A percentile compares a stretch with the other conserved stretches of the same genome.
phyloP scores from a whole-genome alignment of 2,113 vertebrate species.

The Nestor notabilis region DNA sequence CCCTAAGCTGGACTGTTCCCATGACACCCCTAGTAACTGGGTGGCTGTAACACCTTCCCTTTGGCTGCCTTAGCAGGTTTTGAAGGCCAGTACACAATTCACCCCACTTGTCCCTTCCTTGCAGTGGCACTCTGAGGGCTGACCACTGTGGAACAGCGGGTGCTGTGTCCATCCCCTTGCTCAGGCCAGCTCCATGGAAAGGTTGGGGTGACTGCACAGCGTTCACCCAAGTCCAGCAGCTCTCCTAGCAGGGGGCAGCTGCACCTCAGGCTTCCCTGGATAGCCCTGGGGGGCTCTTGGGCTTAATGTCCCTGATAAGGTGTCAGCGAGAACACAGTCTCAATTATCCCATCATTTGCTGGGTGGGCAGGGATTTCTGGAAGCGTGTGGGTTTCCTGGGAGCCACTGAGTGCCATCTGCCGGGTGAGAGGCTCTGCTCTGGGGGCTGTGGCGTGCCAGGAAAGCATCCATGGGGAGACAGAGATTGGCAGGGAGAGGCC shows the following conservation, averaged over 20 bases:
- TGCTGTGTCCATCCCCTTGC: background rate
- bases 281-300: background rate
- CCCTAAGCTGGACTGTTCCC: background rate
- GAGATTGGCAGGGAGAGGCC: conserved; percentile 17
- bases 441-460: background rate
- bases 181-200: background rate
- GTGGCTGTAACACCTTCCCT: background rate
- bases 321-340: background rate
- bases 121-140: background rate
- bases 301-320: background rate
- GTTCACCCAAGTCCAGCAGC: background rate
- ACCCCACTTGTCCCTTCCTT: background rate
- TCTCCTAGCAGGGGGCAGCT: background rate
- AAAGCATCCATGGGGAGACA: background rate
- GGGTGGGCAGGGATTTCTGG: background rate
- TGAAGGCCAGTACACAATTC: background rate
- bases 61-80: background rate
- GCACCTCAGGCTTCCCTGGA: background rate
- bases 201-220: background rate
- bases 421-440: background rate
- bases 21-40: background rate
- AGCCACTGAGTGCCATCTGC: conserved; percentile 49
- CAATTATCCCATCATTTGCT: background rate
- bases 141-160: background rate
- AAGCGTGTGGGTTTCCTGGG: background rate